Evolutionary conservation across 2,888 invertebrate genomes (phyloP).

Genomic region (Netelia virgata): DNA sequence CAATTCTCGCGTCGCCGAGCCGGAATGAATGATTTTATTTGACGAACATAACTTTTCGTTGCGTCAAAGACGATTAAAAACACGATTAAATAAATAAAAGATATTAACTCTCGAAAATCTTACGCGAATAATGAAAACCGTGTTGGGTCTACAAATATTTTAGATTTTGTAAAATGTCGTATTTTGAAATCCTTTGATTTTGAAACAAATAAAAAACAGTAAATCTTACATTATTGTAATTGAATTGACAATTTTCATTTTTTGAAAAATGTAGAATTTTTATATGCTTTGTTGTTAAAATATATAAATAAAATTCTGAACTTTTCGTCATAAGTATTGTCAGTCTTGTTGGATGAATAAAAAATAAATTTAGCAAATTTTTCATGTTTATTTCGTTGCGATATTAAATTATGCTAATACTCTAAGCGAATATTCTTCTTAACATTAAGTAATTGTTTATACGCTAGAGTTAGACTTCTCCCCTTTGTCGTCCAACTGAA

Average conservation of each 20-base stretch:
- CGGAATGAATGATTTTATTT: neutral
- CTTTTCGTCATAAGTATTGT: neutral
- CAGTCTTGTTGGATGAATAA: neutral
- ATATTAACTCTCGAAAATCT: no score
- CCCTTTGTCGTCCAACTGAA: slow-evolving; percentile 46
- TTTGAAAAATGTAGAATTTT: no score
- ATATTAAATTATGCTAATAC: neutral
- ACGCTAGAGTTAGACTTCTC: slow-evolving; percentile 15
- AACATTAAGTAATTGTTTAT: neutral
- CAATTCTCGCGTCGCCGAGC: slow-evolving; percentile 24
- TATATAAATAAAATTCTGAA: neutral
- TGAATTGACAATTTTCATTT: no score
- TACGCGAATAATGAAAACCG: no score
- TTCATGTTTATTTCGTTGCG: neutral
- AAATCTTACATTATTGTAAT: no score
- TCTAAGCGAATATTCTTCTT: neutral
- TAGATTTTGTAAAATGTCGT: no score
- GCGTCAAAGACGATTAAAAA: neutral
- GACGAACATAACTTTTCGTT: slow-evolving; percentile 4
- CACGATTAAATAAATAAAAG: neutral
- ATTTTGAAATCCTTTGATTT: no score
- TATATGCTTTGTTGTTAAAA: no score
- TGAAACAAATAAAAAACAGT: no score
- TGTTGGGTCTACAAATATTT: no score
- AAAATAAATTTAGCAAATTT: neutral